phyloP scores from a whole-genome alignment of 2,113 vertebrate species.

The Archilochus colubris region DNA sequence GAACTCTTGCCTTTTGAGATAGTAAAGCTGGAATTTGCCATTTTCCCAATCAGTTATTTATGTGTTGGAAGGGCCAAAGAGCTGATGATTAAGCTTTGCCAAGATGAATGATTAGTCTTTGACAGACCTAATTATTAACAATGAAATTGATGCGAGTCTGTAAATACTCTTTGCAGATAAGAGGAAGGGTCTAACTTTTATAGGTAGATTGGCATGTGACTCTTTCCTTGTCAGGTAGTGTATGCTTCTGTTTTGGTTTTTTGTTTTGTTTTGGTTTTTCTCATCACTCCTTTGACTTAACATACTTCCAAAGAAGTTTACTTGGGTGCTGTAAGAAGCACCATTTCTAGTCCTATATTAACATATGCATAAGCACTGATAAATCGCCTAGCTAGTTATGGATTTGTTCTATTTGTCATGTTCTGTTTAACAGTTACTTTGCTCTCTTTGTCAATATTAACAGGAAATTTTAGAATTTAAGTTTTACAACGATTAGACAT shows the following conservation, averaged over 20 bases:
- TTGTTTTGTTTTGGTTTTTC: neutral
- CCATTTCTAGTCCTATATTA: neutral
- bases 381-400: neutral
- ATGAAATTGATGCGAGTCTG: rapidly evolving
- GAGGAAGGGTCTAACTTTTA: neutral
- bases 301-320: neutral
- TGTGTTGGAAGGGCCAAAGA: neutral
- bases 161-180: neutral
- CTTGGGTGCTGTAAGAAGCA: neutral
- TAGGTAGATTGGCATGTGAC: neutral
- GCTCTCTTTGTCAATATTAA: neutral
- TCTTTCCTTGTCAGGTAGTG: neutral
- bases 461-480: neutral
- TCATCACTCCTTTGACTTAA: neutral
- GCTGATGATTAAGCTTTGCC: neutral
- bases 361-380: neutral
- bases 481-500: neutral
- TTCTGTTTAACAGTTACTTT: neutral
- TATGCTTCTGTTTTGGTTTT: neutral
- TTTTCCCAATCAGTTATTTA: neutral
- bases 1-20: neutral
- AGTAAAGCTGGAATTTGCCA: neutral
- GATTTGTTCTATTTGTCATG: neutral
- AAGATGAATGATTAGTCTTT: neutral
- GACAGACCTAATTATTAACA: neutral